Conservation (phyloP, 2,888 invertebrate species). For the Calliopum simillimum region DNA sequence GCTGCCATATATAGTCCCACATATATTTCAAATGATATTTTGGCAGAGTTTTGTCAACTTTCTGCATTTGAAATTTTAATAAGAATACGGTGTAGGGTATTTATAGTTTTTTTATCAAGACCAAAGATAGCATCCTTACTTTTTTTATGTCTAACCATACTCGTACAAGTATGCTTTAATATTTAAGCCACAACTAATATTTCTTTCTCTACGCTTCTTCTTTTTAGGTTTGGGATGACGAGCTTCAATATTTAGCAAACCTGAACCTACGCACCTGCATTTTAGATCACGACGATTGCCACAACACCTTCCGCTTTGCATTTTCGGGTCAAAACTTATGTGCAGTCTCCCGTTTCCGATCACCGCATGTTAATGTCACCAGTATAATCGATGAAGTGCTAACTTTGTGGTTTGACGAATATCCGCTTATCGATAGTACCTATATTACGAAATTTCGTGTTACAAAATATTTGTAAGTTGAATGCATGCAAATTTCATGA, state of each 20-base stretch:
- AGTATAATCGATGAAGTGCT: slow-evolving; percentile 60
- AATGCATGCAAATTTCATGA: neutral
- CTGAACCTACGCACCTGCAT: slow-evolving; percentile 63
- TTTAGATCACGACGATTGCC: slow-evolving; percentile 64
- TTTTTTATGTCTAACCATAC: too few relatives aligned
- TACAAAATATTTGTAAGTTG: slow-evolving; percentile 62
- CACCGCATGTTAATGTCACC: slow-evolving; percentile 57
- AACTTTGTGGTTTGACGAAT: slow-evolving; percentile 64
- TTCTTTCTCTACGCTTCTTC: neutral
- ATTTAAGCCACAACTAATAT: too few relatives aligned
- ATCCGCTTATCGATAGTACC: slow-evolving; percentile 60
- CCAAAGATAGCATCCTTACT: too few relatives aligned
- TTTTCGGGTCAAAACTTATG: slow-evolving; percentile 64
- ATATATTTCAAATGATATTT: too few relatives aligned
- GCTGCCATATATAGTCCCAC: too few relatives aligned
- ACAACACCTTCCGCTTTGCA: slow-evolving; percentile 61
- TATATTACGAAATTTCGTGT: slow-evolving; percentile 60
- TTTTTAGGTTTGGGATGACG: slow-evolving; percentile 63
- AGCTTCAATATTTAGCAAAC: slow-evolving; percentile 62
- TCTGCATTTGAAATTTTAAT: too few relatives aligned
- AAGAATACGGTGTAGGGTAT: too few relatives aligned
- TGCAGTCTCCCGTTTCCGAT: slow-evolving; percentile 59
- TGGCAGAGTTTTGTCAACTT: too few relatives aligned
- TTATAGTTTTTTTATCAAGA: too few relatives aligned
- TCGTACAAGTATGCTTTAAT: too few relatives aligned